A percentile compares a stretch with the other conserved stretches of the same genome.
phyloP scores from a whole-genome alignment of 1,140 invertebrate species.

The Pogonomyrmex barbatus region DNA sequence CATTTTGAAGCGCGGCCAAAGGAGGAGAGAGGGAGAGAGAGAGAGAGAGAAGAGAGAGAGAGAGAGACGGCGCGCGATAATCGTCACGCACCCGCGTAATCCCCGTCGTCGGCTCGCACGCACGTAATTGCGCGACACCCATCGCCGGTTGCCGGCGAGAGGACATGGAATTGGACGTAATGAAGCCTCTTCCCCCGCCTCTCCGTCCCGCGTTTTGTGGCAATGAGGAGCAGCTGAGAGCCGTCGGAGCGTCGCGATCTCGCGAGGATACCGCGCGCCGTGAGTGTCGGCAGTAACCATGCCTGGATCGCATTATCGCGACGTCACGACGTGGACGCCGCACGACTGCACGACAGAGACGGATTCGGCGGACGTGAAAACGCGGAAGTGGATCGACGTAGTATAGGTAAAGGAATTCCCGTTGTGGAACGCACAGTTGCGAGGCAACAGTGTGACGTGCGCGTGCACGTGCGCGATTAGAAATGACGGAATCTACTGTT shows the following conservation, averaged over 20 bases:
- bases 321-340: conserved; percentile 43
- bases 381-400: conserved; percentile 61
- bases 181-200: conserved; percentile 45
- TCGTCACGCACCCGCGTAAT: conserved; percentile 56
- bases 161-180: conserved; percentile 58
- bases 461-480: conserved; percentile 65
- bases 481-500: not conserved
- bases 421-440: conserved; percentile 18
- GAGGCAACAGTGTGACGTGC: conserved; percentile 52
- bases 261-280: conserved; percentile 7
- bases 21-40: not conserved
- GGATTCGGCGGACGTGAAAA: conserved; percentile 40
- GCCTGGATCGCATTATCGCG: conserved; percentile 42
- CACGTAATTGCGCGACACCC: conserved; percentile 52
- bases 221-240: conserved; percentile 30
- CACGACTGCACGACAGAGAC: conserved; percentile 20
- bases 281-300: conserved; percentile 49
- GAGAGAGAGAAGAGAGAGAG: not conserved
- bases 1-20: not conserved
- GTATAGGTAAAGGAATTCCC: conserved; percentile 62
- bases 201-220: conserved; percentile 19
- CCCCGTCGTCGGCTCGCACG: conserved; percentile 29
- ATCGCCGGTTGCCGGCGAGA: conserved; percentile 20
- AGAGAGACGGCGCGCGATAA: conserved; percentile 24
- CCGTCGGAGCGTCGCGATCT: conserved; percentile 18